These are phyloP conservation scores for Cololabis saira DNA, from an alignment of 2,113 vertebrate genomes.

Conservation along the genomic window DNA sequence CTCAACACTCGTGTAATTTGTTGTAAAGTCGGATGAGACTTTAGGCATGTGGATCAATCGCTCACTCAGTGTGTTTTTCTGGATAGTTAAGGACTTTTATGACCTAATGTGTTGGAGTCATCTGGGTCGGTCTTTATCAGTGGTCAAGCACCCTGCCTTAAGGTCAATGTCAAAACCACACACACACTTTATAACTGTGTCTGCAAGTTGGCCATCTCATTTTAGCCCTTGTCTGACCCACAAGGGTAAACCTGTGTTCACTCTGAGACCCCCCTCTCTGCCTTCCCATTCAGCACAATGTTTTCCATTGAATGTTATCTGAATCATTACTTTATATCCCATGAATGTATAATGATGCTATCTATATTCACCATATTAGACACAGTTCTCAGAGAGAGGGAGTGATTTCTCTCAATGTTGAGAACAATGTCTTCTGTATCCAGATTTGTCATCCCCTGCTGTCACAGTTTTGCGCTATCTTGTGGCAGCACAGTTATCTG, in stretches of 20 bases:
- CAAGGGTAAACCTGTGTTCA: slow-evolving; percentile 26
- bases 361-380: slow-evolving; percentile 65
- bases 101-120: slow-evolving; percentile 5
- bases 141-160: background rate
- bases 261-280: background rate
- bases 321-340: slow-evolving; percentile 63
- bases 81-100: slow-evolving; percentile 24
- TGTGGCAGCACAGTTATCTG: slow-evolving; percentile 36
- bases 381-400: slow-evolving; percentile 57
- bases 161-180: background rate
- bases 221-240: slow-evolving; percentile 48
- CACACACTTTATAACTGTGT: background rate
- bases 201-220: slow-evolving; percentile 16
- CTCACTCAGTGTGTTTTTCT: slow-evolving; percentile 9
- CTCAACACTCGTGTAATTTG: slow-evolving; percentile 11
- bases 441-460: slow-evolving; percentile 54
- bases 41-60: slow-evolving; percentile 7
- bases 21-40: slow-evolving; percentile 10
- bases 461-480: slow-evolving; percentile 41
- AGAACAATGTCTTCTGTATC: slow-evolving; percentile 53
- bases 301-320: slow-evolving; percentile 48
- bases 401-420: slow-evolving; percentile 37
- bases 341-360: slow-evolving; percentile 64
- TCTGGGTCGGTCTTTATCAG: background rate
- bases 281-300: slow-evolving; percentile 38